These are phyloP conservation scores for Drosophila barbarae DNA, from an alignment of 2,888 invertebrate genomes.

Conservation along the genomic window DNA sequence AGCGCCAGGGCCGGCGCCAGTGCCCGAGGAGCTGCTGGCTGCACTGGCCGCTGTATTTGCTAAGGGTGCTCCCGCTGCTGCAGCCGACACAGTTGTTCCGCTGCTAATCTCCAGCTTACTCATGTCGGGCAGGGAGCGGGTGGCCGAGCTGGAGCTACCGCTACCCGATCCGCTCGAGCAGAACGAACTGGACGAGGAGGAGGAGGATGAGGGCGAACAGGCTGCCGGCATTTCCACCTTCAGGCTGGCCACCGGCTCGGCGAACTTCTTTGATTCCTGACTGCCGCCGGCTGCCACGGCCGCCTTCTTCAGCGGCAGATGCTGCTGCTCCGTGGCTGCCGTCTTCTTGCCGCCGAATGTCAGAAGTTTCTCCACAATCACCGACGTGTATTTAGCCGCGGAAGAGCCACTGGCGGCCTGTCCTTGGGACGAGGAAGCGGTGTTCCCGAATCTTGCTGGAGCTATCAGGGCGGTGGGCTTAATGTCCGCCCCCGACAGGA, in stretches of 20 bases:
- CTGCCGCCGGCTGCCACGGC: constrained; percentile 25
- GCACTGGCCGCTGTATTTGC: not conserved
- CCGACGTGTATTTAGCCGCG: constrained; percentile 65
- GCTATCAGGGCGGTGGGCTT: constrained; percentile 58
- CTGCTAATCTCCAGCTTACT: constrained; percentile 76
- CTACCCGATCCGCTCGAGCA: constrained; percentile 49
- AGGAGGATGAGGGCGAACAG: constrained; percentile 69
- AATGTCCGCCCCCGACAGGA: constrained; percentile 43
- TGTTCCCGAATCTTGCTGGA: constrained; percentile 54
- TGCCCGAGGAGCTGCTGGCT: not conserved
- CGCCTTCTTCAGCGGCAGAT: constrained; percentile 14
- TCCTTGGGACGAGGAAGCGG: not conserved
- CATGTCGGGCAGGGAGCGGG: constrained; percentile 75
- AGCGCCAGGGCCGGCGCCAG: constrained; percentile 5
- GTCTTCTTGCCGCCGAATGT: constrained; percentile 45
- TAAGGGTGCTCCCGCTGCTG: constrained; percentile 10
- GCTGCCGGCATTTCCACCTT: constrained; percentile 70
- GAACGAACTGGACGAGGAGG: constrained; percentile 73
- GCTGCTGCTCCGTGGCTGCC: constrained; percentile 4
- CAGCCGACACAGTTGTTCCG: constrained; percentile 33
- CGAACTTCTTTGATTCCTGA: constrained; percentile 54
- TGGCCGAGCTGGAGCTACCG: constrained; percentile 64
- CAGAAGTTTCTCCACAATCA: constrained; percentile 73
- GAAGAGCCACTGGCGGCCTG: constrained; percentile 9
- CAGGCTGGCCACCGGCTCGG: constrained; percentile 63